Evolutionary conservation across 2,797 vertebrate genomes (phyloP).

Genomic region (Bufotes viridis): DNA sequence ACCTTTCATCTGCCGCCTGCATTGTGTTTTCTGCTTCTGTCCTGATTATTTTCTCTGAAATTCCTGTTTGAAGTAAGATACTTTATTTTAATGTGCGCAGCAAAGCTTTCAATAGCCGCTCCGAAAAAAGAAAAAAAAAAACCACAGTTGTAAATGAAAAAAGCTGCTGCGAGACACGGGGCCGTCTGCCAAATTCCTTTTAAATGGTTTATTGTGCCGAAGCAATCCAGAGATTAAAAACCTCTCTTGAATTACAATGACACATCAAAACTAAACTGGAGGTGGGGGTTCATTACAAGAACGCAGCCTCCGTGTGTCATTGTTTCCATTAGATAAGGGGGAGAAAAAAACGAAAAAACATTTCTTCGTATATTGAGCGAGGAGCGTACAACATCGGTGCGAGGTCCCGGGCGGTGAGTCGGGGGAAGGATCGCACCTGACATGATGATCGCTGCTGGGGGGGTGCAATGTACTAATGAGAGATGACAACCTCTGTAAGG

Average conservation of each 20-base stretch:
- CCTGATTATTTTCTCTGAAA: slow-evolving; percentile 70
- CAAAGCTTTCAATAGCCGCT: slow-evolving; percentile 75
- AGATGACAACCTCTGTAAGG: too few relatives aligned
- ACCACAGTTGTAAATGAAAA: slow-evolving; percentile 76
- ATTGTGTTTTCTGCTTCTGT: slow-evolving; percentile 69
- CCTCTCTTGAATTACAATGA: slow-evolving; percentile 85
- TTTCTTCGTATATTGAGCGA: slow-evolving; percentile 72
- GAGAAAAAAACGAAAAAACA: slow-evolving; percentile 63
- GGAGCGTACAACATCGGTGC: slow-evolving; percentile 77
- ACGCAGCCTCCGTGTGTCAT: slow-evolving; percentile 78
- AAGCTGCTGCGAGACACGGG: slow-evolving; percentile 72
- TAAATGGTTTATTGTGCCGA: slow-evolving; percentile 80
- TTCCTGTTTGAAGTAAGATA: slow-evolving; percentile 75
- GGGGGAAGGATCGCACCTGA: slow-evolving; percentile 63
- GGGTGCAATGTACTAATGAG: neutral
- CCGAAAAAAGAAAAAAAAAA: slow-evolving; percentile 66
- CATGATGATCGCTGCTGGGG: slow-evolving; percentile 27
- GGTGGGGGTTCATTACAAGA: slow-evolving; percentile 80
- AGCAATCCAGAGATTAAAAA: slow-evolving; percentile 85
- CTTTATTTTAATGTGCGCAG: slow-evolving; percentile 79
- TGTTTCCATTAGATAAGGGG: slow-evolving; percentile 78
- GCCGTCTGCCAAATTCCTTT: slow-evolving; percentile 79
- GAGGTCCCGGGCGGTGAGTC: slow-evolving; percentile 66
- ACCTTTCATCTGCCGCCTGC: slow-evolving; percentile 69
- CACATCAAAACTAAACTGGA: slow-evolving; percentile 83